phyloP scores from a whole-genome alignment of 2,113 vertebrate species.

The Brevimyrus niger region DNA sequence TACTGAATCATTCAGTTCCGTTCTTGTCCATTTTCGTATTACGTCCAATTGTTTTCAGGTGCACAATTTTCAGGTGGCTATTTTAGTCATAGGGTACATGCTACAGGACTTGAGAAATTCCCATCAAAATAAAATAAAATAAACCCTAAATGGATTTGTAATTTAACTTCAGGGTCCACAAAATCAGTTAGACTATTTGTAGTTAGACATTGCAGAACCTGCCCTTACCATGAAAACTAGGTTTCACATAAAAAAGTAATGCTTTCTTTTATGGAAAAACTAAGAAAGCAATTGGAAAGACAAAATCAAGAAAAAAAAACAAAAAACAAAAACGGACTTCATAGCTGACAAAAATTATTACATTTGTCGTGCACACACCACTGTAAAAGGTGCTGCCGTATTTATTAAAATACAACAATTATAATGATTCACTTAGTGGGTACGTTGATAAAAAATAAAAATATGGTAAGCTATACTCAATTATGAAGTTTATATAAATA shows the following conservation, averaged over 20 bases:
- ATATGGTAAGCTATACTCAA: not conserved
- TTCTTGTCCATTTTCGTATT: not conserved
- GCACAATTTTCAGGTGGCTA: no score
- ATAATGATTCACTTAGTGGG: not conserved
- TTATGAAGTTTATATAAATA: not conserved
- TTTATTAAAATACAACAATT: not conserved
- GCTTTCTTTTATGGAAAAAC: not conserved
- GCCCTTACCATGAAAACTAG: no score
- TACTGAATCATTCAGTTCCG: not conserved
- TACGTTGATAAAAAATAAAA: not conserved
- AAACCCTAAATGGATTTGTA: not conserved
- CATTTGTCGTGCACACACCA: not conserved
- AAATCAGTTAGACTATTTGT: not conserved
- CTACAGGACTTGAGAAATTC: not conserved
- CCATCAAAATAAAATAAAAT: not conserved
- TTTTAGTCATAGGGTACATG: not conserved
- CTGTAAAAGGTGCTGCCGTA: not conserved
- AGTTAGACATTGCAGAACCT: not conserved
- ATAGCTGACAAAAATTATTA: not conserved
- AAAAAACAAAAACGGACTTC: not conserved
- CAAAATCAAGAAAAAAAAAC: not conserved
- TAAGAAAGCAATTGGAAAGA: not conserved
- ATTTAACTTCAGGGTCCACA: not conserved
- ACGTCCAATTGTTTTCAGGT: not conserved
- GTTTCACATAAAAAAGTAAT: not conserved